These are phyloP conservation scores for Caiman crocodilus DNA, from an alignment of 2,797 vertebrate species.

Conservation along the genomic window DNA sequence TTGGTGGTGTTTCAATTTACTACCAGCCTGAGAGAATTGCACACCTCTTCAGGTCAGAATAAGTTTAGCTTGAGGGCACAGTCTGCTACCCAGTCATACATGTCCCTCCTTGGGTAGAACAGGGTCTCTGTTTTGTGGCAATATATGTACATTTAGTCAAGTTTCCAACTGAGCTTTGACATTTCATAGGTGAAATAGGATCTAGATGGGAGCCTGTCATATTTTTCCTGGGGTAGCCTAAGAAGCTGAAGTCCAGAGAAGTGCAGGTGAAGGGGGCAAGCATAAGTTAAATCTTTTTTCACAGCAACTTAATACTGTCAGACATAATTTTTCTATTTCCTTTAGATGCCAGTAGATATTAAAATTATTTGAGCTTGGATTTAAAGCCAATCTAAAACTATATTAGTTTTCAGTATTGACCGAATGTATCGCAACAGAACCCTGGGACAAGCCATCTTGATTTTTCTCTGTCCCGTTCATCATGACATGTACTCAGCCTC, in stretches of 20 bases:
- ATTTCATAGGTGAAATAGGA: too few species aligned
- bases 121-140: too few species aligned
- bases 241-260: neutral
- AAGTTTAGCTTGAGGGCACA: too few species aligned
- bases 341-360: constrained; percentile 22
- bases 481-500: neutral
- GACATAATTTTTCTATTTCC: constrained; percentile 27
- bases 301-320: neutral
- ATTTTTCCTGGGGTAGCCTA: neutral
- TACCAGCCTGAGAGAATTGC: too few species aligned
- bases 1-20: too few species aligned
- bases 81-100: too few species aligned
- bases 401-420: neutral
- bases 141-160: too few species aligned
- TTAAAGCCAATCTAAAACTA: neutral
- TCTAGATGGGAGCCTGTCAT: neutral
- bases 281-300: constrained; percentile 52
- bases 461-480: neutral
- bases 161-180: too few species aligned
- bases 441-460: neutral
- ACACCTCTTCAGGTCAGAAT: too few species aligned
- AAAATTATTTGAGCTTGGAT: neutral
- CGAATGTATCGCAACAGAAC: neutral
- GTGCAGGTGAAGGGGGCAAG: neutral
- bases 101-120: too few species aligned